A percentile compares a stretch with the other conserved stretches of the same genome.
Evolutionary conservation across 1,140 invertebrate species (phyloP).

Genomic region (Aphidius ervi): DNA sequence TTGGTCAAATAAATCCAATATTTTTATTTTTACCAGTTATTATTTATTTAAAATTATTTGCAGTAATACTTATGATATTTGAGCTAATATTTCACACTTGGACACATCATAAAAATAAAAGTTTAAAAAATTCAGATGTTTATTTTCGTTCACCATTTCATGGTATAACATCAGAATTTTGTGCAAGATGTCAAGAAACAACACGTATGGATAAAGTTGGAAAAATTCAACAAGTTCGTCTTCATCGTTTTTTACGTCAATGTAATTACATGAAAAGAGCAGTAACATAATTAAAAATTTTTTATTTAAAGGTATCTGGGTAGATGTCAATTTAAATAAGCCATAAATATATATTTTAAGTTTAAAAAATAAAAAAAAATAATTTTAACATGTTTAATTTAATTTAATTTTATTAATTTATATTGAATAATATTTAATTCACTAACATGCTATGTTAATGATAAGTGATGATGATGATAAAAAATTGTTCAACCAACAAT

Average conservation of each 20-base stretch:
- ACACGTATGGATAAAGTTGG: slow-evolving; percentile 48
- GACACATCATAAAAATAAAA: slow-evolving; percentile 57
- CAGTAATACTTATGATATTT: slow-evolving; percentile 36
- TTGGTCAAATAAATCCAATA: slow-evolving; percentile 42
- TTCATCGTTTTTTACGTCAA: slow-evolving; percentile 42
- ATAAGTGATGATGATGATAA: too few relatives aligned
- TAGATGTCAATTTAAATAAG: too few relatives aligned
- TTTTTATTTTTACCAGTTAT: slow-evolving; percentile 40
- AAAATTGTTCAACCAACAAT: neutral
- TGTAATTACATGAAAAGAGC: slow-evolving; percentile 47
- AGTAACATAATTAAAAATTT: slow-evolving; percentile 32
- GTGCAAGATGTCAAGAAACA: slow-evolving; percentile 55
- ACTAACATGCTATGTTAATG: too few relatives aligned
- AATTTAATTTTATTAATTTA: too few relatives aligned
- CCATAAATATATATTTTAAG: neutral
- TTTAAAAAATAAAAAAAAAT: neutral
- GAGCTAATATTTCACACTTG: slow-evolving; percentile 52
- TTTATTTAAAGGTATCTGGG: too few relatives aligned
- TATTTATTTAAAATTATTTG: slow-evolving; percentile 42
- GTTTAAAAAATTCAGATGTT: slow-evolving; percentile 48
- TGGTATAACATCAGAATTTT: slow-evolving; percentile 56
- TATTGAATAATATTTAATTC: too few relatives aligned
- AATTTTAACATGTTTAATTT: too few relatives aligned
- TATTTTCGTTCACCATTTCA: slow-evolving; percentile 59
- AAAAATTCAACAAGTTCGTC: slow-evolving; percentile 48